Evolutionary conservation across 2,797 vertebrate genomes (phyloP).

Genomic region (Cephalopachus bancanus): DNA sequence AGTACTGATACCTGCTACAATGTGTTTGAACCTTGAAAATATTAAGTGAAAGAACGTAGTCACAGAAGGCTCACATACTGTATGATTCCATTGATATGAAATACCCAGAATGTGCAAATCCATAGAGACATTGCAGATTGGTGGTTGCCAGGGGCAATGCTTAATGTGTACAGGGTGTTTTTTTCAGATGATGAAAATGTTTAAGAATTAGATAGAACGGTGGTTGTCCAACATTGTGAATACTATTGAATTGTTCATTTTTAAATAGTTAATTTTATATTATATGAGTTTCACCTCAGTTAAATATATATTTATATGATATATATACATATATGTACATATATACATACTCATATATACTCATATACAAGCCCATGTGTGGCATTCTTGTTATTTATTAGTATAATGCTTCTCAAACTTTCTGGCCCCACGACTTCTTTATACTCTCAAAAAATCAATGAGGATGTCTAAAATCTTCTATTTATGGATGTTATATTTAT

Average conservation of each 20-base stretch:
- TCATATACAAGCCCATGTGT: background rate
- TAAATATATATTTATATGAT: background rate
- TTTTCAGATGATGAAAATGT: background rate
- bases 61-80: too few species aligned
- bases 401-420: background rate
- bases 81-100: too few species aligned
- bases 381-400: background rate
- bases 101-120: background rate
- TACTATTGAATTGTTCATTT: background rate
- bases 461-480: background rate
- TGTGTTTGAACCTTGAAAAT: background rate
- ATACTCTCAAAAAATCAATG: background rate
- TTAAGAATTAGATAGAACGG: background rate
- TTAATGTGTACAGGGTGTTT: background rate
- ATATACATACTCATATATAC: background rate
- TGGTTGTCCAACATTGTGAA: background rate
- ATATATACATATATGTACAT: background rate
- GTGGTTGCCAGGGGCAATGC: background rate
- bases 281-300: background rate
- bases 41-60: background rate
- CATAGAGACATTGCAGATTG: background rate
- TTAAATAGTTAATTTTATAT: slow-evolving; percentile 37
- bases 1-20: background rate
- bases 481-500: background rate
- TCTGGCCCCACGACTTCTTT: background rate